phyloP scores from a whole-genome alignment of 2,113 vertebrate genomes.

The Phrynosoma blainvillii region DNA sequence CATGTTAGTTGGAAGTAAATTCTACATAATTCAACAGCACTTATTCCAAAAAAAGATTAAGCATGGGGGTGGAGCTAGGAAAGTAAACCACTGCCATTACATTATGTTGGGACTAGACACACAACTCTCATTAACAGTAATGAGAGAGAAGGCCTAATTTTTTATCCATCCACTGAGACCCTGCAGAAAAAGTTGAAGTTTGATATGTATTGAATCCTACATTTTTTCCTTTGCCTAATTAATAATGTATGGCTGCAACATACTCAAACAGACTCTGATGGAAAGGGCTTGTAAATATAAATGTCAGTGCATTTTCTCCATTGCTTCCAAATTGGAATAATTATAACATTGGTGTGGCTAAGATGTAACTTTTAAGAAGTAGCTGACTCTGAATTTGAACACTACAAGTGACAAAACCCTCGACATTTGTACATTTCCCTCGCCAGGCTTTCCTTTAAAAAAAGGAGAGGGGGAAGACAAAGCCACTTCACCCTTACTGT shows the following conservation, averaged over 20 bases:
- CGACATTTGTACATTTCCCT: not conserved
- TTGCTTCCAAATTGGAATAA: not conserved
- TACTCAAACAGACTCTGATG: not conserved
- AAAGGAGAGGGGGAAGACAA: not conserved
- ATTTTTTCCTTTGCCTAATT: slow-evolving; percentile 51
- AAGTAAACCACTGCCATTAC: not conserved
- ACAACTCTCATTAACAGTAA: slow-evolving; percentile 37
- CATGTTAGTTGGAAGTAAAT: not conserved
- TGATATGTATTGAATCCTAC: slow-evolving; percentile 34
- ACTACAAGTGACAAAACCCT: not conserved
- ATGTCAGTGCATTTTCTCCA: slow-evolving; percentile 9
- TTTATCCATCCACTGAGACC: slow-evolving; percentile 6
- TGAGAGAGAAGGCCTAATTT: slow-evolving; percentile 30
- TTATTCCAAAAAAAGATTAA: not conserved
- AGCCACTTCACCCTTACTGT: not conserved
- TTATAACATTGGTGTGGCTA: not conserved
- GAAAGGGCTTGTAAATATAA: slow-evolving; percentile 7
- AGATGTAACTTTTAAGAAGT: not conserved
- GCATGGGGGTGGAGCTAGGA: not conserved
- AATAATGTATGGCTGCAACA: slow-evolving; percentile 34
- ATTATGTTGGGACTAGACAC: not conserved
- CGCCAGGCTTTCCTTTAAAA: not conserved
- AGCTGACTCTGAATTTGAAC: not conserved
- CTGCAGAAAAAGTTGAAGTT: slow-evolving; percentile 26
- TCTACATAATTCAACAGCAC: not conserved